Conservation (phyloP, 1,140 invertebrate species). For the Trypoxylus dichotomus region DNA sequence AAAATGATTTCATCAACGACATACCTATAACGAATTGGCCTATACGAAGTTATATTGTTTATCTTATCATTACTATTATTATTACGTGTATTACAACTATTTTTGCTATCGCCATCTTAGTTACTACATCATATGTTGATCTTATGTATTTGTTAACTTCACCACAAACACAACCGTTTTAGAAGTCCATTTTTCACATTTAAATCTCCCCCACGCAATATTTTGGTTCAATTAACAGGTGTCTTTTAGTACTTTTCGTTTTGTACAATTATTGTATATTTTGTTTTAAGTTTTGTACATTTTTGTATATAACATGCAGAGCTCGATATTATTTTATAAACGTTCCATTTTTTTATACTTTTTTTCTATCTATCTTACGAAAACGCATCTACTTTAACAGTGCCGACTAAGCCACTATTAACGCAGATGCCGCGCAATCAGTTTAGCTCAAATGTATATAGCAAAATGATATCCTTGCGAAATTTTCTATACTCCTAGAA, state of each 20-base stretch:
- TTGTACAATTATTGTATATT: constrained; percentile 29
- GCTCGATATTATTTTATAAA: constrained; percentile 22
- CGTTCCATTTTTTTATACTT: constrained; percentile 29
- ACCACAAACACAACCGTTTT: not conserved
- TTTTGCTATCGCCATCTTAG: not conserved
- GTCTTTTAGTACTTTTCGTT: not conserved
- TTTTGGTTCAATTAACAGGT: not conserved
- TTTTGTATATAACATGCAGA: constrained; percentile 28
- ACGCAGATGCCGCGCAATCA: constrained; percentile 13
- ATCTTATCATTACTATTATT: constrained; percentile 22
- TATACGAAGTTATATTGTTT: constrained; percentile 34
- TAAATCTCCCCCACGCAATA: not conserved
- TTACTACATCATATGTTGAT: constrained; percentile 34
- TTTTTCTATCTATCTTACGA: not conserved
- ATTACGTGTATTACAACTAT: not conserved
- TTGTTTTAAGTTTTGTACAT: constrained; percentile 29
- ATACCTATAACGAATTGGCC: constrained; percentile 34
- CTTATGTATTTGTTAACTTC: constrained; percentile 24
- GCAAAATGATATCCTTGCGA: constrained; percentile 49
- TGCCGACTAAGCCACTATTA: not conserved
- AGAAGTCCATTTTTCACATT: not conserved
- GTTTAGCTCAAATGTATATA: constrained; percentile 52
- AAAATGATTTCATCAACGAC: constrained; percentile 45
- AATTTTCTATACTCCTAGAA: constrained; percentile 51
- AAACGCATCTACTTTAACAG: constrained; percentile 10